These are phyloP conservation scores for Parambassis ranga DNA, from an alignment of 2,797 vertebrate genomes.

Conservation along the genomic window DNA sequence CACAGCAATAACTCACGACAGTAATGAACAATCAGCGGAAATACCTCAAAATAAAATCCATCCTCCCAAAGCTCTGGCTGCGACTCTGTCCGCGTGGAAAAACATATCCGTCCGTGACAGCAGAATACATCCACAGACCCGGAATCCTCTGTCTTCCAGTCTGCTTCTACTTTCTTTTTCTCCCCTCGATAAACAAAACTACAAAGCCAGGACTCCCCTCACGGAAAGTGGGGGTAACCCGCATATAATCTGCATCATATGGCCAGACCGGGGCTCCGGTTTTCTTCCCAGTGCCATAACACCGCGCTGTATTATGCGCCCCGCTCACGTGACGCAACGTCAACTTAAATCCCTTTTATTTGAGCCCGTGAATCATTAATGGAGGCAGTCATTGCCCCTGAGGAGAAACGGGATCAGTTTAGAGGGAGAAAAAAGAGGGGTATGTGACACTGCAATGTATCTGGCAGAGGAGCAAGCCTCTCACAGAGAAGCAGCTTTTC, in stretches of 20 bases:
- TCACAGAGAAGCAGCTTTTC: conserved; percentile 69
- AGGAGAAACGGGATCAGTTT: conserved; percentile 75
- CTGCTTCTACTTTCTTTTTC: conserved; percentile 51
- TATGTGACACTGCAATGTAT: conserved; percentile 73
- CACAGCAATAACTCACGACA: conserved; percentile 91
- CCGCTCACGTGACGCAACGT: conserved; percentile 95
- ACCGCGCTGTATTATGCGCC: conserved; percentile 90
- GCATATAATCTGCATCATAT: conserved; percentile 90
- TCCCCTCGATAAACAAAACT: conserved; percentile 64
- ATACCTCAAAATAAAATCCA: conserved; percentile 99
- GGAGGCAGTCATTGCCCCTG: conserved; percentile 83
- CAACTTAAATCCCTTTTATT: conserved; percentile 98
- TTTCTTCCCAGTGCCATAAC: conserved; percentile 93
- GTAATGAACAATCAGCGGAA: conserved; percentile 99
- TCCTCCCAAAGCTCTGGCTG: conserved; percentile 86
- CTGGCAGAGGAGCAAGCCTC: conserved; percentile 69
- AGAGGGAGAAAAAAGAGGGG: conserved; percentile 60
- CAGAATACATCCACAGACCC: conserved; percentile 76
- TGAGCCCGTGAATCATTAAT: conserved; percentile 95
- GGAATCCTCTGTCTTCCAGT: conserved; percentile 57
- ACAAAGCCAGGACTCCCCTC: conserved; percentile 83
- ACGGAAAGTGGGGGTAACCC: conserved; percentile 85
- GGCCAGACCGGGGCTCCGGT: conserved; percentile 88
- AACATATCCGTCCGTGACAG: conserved; percentile 84
- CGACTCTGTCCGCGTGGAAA: conserved; percentile 77